Evolutionary conservation across 2,797 vertebrate genomes (phyloP).

Genomic region (Girardinus metallicus): DNA sequence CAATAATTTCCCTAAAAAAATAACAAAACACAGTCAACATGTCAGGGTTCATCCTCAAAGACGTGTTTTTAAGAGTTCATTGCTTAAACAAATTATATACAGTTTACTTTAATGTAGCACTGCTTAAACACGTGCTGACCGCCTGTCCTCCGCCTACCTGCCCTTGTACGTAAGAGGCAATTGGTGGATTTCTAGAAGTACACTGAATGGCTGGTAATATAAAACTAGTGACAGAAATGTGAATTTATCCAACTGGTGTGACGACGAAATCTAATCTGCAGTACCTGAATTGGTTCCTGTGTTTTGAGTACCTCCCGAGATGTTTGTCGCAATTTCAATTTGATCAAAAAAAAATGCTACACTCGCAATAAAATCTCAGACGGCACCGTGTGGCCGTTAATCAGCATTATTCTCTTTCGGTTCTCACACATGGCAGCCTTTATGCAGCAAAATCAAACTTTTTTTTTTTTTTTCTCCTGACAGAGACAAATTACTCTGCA

Average conservation of each 20-base stretch:
- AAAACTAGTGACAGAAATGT: conserved; percentile 56
- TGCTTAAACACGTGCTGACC: conserved; percentile 11
- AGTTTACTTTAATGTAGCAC: neutral
- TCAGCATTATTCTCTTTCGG: conserved; percentile 25
- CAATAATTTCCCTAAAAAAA: too few species aligned
- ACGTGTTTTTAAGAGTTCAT: neutral
- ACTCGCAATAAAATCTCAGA: conserved; percentile 1
- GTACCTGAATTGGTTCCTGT: conserved; percentile 46
- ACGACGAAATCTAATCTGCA: conserved; percentile 63
- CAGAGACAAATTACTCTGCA: conserved; percentile 27
- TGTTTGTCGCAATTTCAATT: conserved; percentile 57
- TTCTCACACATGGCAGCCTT: conserved; percentile 21
- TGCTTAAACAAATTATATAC: neutral
- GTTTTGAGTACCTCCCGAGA: conserved; percentile 50
- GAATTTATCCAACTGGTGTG: conserved; percentile 59
- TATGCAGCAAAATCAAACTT: conserved; percentile 11
- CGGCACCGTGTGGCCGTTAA: conserved; percentile 39
- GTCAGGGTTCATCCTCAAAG: neutral
- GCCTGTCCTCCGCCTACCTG: conserved; percentile 44
- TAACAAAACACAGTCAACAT: neutral
- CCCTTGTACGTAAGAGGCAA: conserved; percentile 43
- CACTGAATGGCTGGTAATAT: conserved; percentile 61
- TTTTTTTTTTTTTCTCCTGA: conserved; percentile 35
- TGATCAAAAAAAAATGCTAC: conserved; percentile 35
- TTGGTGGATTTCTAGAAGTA: conserved; percentile 62